Base-by-base conservation (phyloP, 2,797 vertebrate species). In the Dryobates pubescens region DNA sequence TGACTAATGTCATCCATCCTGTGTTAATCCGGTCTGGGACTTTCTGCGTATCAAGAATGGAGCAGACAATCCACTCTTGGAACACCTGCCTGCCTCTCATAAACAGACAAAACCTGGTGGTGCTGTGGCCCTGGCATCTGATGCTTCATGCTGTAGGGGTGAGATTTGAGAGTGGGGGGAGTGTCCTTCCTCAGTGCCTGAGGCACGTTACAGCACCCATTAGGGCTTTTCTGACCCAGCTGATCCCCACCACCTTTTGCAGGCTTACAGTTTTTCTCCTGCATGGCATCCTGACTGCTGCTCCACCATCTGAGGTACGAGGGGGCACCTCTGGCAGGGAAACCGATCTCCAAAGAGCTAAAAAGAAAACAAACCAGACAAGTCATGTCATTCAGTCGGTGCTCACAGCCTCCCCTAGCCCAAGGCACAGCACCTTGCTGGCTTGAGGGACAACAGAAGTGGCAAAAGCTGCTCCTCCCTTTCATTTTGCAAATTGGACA, bases 401-500 rank as follows among this genome's bases (percentile, higher is more conserved):
- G 2, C 65, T 70, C 3, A 15, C 24, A 56, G 54, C 22, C 49
- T 59, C 29, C 53, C 43, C 34, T 17, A 38, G 34, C 30, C 36
- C 58, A 63, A 76, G 38, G 34, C 0, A 7, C 59, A 58, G 24
- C 9, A 47, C 19, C 13, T 47, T 9, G 26, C 1, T 36, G 78
- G 43, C 27, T 30, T 32, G 59, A 63, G 65, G 27, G 36, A 38
- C 27, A 76, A 20, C 7, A 80, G 20, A 34, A 70, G 11, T 1
- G 11, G 23, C 73, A 78, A 70, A 79, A 75, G 41, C 51, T 92
- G 77, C 79, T 95, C 77, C 13, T 91, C 67, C 36, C 23, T 65
- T 80, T 78, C 73, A 58, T 75, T 92, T 83, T 47, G 77, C 59
- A 51, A 92, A 92, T 73, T 74, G 53, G 45, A 41, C 57, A 86